Percentiles rank a stretch among this genome's conserved stretches.
These are phyloP conservation scores for Pangasius sanitwongsei DNA, from an alignment of 2,797 vertebrate genomes.

Conservation along the genomic window DNA sequence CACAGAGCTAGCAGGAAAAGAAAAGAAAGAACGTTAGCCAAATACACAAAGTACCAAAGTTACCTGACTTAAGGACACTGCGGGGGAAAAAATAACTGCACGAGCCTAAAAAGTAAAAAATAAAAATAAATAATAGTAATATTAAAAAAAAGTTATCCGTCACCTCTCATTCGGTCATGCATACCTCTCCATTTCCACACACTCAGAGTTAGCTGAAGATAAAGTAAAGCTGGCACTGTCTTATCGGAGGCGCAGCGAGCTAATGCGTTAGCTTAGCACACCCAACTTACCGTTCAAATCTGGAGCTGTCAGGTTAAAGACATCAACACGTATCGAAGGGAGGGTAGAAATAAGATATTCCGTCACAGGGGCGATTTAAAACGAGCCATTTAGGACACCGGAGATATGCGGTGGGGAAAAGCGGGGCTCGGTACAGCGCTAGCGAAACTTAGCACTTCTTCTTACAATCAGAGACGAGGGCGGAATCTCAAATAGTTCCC, in stretches of 20 bases:
- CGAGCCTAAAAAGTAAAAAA: too few relatives aligned
- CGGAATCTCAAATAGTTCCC: not conserved
- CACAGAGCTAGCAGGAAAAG: not conserved
- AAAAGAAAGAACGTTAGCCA: not conserved
- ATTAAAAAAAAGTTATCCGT: not conserved
- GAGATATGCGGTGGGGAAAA: not conserved
- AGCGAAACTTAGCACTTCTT: constrained; percentile 53
- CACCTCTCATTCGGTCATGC: not conserved
- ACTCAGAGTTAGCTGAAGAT: not conserved
- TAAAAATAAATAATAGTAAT: not conserved
- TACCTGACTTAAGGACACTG: not conserved
- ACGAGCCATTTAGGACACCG: constrained; percentile 14
- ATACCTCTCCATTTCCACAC: not conserved
- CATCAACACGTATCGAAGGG: constrained; percentile 1
- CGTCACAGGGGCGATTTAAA: constrained; percentile 18
- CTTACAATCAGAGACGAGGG: not conserved
- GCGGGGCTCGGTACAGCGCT: not conserved
- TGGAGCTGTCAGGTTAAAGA: constrained; percentile 29
- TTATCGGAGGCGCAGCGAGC: constrained; percentile 8
- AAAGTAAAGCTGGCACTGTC: constrained; percentile 27
- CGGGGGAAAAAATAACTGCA: too few relatives aligned
- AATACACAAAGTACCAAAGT: not conserved
- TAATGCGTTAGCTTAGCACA: constrained; percentile 30
- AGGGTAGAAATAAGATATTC: not conserved
- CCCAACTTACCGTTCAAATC: constrained; percentile 47